Percentiles rank a stretch among this genome's conserved stretches.
phyloP scores from a whole-genome alignment of 2,797 vertebrate species.

The Benthosema pterotum region DNA sequence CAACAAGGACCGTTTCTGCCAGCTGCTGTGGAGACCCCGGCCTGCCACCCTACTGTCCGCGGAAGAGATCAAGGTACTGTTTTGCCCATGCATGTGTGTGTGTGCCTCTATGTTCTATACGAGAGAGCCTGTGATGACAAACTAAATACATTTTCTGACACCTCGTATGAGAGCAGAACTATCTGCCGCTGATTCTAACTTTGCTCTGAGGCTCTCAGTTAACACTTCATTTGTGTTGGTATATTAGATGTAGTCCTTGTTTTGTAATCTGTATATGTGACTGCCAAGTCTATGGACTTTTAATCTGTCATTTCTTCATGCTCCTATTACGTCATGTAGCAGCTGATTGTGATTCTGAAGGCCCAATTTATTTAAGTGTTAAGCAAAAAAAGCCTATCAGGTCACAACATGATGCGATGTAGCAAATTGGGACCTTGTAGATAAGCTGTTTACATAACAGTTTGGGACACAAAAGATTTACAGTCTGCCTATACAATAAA shows the following conservation, averaged over 20 bases:
- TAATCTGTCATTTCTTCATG: no score
- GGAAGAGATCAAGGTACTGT: slow-evolving; percentile 89
- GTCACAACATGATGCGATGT: no score
- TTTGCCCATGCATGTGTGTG: background rate
- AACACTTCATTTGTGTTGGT: background rate
- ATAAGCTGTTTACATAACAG: no score
- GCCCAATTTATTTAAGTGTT: no score
- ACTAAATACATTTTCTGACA: slow-evolving; percentile 54
- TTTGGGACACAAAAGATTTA: no score
- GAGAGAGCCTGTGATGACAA: slow-evolving; percentile 44
- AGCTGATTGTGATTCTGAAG: no score
- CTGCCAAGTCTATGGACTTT: no score
- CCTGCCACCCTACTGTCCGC: slow-evolving; percentile 86
- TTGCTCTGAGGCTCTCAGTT: slow-evolving; percentile 46
- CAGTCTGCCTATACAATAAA: no score
- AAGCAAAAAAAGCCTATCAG: no score
- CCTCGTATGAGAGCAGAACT: slow-evolving; percentile 54
- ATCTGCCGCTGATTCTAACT: slow-evolving; percentile 48
- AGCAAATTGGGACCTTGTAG: no score
- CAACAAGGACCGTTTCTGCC: slow-evolving; percentile 97
- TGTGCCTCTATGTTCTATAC: background rate
- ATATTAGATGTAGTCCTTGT: background rate
- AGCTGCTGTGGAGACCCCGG: slow-evolving; percentile 96
- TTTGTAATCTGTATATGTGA: no score
- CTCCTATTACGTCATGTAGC: no score